A percentile compares a stretch with the other conserved stretches of the same genome.
phyloP scores from a whole-genome alignment of 2,113 vertebrate species.

The Carassius gibelio region DNA sequence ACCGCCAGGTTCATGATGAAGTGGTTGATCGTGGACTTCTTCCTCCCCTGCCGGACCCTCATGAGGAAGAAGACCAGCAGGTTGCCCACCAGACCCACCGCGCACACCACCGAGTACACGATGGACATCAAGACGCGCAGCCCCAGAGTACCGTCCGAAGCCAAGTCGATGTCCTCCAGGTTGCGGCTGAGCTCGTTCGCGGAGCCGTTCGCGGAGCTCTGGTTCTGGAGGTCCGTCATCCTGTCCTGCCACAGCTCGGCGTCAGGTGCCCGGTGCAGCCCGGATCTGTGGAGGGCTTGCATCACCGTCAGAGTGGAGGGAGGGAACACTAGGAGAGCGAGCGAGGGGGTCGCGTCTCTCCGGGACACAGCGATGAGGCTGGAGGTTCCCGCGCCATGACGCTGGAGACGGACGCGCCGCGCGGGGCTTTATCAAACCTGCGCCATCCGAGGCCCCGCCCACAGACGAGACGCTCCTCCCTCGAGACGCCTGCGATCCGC shows the following conservation, averaged over 20 bases:
- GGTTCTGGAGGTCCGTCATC: slow-evolving; percentile 64
- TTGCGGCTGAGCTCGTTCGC: slow-evolving; percentile 30
- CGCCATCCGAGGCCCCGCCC: not conserved
- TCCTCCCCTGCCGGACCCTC: slow-evolving; percentile 81
- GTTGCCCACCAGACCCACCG: slow-evolving; percentile 87
- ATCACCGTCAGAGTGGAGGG: slow-evolving; percentile 47
- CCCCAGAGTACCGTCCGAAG: slow-evolving; percentile 71
- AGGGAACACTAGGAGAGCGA: not conserved
- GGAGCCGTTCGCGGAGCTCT: slow-evolving; percentile 43
- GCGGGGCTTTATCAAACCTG: slow-evolving; percentile 18
- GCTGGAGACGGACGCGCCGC: not conserved
- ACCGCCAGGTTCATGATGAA: slow-evolving; percentile 88
- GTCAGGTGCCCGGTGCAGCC: slow-evolving; percentile 32
- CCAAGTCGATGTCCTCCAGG: slow-evolving; percentile 68
- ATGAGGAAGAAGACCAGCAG: slow-evolving; percentile 89
- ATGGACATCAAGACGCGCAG: slow-evolving; percentile 83
- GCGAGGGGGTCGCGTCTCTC: not conserved
- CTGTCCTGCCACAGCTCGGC: slow-evolving; percentile 28
- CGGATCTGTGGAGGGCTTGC: slow-evolving; percentile 28
- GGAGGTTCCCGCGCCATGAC: not conserved
- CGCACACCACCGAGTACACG: slow-evolving; percentile 89
- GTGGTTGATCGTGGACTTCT: slow-evolving; percentile 86
- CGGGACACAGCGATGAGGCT: not conserved
- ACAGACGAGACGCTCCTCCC: not conserved
- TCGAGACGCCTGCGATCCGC: no score